phyloP scores from a whole-genome alignment of 2,888 invertebrate genomes.

The Congeria kusceri region DNA sequence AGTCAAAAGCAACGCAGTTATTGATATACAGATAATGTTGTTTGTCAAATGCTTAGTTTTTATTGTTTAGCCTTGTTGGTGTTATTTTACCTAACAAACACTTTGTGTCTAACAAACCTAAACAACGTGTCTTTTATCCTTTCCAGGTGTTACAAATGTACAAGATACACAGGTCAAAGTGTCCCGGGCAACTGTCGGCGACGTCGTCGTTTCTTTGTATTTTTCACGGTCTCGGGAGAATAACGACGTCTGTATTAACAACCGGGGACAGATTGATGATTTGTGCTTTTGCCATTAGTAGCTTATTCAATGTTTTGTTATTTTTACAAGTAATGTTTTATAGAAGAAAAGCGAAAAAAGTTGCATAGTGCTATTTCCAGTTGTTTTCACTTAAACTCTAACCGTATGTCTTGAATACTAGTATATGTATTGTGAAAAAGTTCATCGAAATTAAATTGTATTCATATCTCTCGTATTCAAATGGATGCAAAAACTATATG shows the following conservation, averaged over 20 bases:
- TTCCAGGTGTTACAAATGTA: conserved; percentile 69
- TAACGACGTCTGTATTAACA: conserved; percentile 67
- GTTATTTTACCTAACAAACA: no score
- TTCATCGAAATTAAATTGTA: no score
- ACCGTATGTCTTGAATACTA: no score
- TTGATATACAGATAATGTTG: no score
- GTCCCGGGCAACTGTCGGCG: conserved; percentile 68
- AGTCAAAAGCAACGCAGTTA: no score
- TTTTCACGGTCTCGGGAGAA: conserved; percentile 68
- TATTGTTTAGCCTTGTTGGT: no score
- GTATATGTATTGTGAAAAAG: no score
- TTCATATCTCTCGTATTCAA: no score
- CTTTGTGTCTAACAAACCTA: no score
- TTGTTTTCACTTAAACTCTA: neutral
- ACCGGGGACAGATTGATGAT: conserved; percentile 69
- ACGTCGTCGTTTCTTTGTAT: conserved; percentile 67
- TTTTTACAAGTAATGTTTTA: conserved; percentile 68
- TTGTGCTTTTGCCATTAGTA: conserved; percentile 59
- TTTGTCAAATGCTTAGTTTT: no score
- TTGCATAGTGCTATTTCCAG: conserved; percentile 39
- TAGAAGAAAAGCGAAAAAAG: conserved; percentile 56
- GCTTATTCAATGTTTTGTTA: conserved; percentile 60
- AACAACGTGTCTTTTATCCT: neutral
- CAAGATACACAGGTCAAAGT: conserved; percentile 63
- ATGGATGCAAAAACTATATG: no score